A percentile compares a stretch with the other conserved stretches of the same genome.
Conservation (phyloP, 2,113 vertebrate species). For the Camelus bactrianus region DNA sequence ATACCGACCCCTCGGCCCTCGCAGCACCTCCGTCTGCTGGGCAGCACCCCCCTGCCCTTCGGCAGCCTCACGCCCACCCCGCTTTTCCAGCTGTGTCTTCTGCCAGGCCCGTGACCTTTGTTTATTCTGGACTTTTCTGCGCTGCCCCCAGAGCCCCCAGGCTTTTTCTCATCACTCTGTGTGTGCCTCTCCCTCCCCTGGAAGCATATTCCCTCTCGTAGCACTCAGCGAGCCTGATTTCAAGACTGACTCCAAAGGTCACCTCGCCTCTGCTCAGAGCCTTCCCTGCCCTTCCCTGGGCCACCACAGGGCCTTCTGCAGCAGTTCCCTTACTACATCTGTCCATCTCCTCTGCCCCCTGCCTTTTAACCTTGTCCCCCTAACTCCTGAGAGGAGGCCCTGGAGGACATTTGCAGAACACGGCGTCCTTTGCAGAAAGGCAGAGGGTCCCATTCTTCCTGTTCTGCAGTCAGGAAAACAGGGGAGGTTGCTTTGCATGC, state of each 20-base stretch:
- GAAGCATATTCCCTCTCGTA: background rate
- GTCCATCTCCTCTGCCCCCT: too few relatives aligned
- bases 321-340: background rate
- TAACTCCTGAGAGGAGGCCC: background rate
- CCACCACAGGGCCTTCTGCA: background rate
- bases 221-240: background rate
- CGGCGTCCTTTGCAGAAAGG: background rate
- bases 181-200: background rate
- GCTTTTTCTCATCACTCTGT: background rate
- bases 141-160: background rate
- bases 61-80: background rate
- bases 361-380: background rate
- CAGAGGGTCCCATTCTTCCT: background rate
- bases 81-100: background rate
- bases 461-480: too few relatives aligned
- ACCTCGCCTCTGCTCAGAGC: background rate
- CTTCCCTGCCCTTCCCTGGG: background rate
- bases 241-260: background rate
- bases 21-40: accelerated
- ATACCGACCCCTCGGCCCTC: accelerated
- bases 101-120: accelerated
- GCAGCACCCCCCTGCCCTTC: accelerated
- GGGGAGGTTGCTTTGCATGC: background rate
- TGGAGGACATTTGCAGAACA: background rate
- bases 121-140: background rate